Conservation (phyloP, 2,113 vertebrate genomes). For the Toxostoma redivivum region DNA sequence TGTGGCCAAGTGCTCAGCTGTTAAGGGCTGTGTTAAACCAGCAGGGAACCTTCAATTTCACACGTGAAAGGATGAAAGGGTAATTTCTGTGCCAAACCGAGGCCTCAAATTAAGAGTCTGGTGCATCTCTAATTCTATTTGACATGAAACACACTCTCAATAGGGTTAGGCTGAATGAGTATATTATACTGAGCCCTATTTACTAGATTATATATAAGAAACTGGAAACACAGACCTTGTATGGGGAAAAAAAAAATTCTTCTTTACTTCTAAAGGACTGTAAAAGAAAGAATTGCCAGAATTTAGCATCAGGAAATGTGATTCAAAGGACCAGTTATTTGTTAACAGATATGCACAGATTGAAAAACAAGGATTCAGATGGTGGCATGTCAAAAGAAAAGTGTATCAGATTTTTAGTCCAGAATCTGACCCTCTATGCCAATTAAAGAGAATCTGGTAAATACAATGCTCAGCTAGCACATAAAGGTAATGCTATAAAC, state of each 20-base stretch:
- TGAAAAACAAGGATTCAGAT: background rate
- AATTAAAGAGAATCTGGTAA: background rate
- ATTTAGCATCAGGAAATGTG: background rate
- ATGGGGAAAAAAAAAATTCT: background rate
- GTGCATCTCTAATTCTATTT: constrained; percentile 3
- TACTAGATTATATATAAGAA: background rate
- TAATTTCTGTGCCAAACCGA: constrained; percentile 2
- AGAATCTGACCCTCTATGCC: fast-evolving
- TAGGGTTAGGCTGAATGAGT: background rate
- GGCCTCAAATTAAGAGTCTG: background rate
- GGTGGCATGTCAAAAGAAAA: background rate
- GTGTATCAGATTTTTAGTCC: background rate
- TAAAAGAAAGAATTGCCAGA: background rate
- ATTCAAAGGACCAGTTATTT: background rate
- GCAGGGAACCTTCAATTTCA: constrained; percentile 37
- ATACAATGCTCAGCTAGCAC: background rate
- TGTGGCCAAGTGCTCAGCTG: background rate
- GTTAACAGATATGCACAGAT: background rate
- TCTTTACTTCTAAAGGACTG: background rate
- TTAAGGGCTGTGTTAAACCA: background rate
- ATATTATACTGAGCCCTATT: background rate
- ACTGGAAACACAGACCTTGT: background rate
- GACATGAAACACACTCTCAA: background rate
- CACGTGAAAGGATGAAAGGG: background rate
- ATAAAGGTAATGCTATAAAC: background rate